Evolutionary conservation across 2,797 vertebrate genomes (phyloP).

Genomic region (Tokudaia tokunoshimensis): DNA sequence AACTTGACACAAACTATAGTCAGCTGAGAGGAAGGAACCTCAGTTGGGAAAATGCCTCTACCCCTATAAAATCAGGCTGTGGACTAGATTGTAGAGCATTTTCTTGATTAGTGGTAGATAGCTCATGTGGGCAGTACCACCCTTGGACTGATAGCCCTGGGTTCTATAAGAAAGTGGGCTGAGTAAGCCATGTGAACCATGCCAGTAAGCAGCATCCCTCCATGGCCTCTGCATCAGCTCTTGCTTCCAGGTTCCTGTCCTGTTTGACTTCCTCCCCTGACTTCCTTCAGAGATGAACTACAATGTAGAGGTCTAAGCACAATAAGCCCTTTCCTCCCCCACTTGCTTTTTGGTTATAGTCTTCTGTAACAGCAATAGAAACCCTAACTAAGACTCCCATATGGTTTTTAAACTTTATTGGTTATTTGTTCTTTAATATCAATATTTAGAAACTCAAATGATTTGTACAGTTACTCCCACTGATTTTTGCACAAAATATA

Average conservation of each 20-base stretch:
- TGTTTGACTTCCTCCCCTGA: neutral
- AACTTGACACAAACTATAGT: neutral
- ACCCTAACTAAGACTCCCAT: neutral
- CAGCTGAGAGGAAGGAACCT: neutral
- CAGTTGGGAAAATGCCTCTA: neutral
- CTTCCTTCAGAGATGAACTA: neutral
- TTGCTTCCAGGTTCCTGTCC: neutral
- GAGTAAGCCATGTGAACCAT: neutral
- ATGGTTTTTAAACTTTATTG: conserved; percentile 1
- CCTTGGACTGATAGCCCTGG: neutral
- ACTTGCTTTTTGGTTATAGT: neutral
- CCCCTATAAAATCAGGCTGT: neutral
- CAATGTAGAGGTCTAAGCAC: neutral
- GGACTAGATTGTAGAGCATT: too few species aligned
- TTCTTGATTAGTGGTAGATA: neutral
- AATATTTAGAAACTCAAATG: conserved; percentile 17
- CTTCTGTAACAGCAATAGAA: neutral
- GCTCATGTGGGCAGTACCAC: neutral
- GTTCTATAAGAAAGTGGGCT: neutral
- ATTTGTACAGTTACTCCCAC: neutral
- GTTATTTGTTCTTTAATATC: conserved; percentile 8
- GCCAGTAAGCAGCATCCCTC: neutral
- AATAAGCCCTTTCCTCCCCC: neutral
- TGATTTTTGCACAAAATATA: neutral
- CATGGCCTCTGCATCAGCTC: neutral